These are phyloP conservation scores for Nannoperca obscura DNA, from an alignment of 2,797 vertebrate species.

Conservation along the genomic window DNA sequence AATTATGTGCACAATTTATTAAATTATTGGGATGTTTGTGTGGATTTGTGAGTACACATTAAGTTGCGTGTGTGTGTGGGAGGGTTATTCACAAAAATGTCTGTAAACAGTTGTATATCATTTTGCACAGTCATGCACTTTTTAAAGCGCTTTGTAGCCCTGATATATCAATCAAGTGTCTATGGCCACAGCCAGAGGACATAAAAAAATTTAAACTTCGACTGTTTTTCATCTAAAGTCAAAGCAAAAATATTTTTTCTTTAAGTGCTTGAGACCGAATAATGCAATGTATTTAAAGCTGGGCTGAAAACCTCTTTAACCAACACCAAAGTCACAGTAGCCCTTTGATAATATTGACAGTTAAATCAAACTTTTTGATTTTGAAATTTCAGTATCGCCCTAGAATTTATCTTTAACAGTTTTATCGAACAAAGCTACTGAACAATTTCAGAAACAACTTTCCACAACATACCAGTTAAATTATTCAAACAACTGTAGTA, in stretches of 20 bases:
- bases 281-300: conserved; percentile 60
- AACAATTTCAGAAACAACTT: conserved; percentile 6
- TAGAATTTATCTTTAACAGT: background rate
- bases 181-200: conserved; percentile 58
- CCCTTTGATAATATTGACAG: background rate
- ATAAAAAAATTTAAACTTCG: conserved; percentile 40
- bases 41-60: conserved; percentile 3
- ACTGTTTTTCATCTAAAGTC: conserved; percentile 67
- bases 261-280: conserved; percentile 69
- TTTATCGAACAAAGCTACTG: background rate
- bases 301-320: conserved; percentile 58
- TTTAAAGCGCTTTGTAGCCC: conserved; percentile 25
- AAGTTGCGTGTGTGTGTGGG: background rate
- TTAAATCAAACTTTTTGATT: conserved; percentile 6
- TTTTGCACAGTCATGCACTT: conserved; percentile 27
- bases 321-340: conserved; percentile 34
- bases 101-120: conserved; percentile 33
- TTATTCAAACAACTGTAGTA: conserved; percentile 22
- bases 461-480: background rate
- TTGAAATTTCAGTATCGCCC: background rate
- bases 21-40: background rate
- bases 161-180: conserved; percentile 12
- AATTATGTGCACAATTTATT: conserved; percentile 39
- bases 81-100: background rate
- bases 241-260: conserved; percentile 50